phyloP scores from a whole-genome alignment of 2,113 vertebrate genomes.

The Rhinoderma darwinii region DNA sequence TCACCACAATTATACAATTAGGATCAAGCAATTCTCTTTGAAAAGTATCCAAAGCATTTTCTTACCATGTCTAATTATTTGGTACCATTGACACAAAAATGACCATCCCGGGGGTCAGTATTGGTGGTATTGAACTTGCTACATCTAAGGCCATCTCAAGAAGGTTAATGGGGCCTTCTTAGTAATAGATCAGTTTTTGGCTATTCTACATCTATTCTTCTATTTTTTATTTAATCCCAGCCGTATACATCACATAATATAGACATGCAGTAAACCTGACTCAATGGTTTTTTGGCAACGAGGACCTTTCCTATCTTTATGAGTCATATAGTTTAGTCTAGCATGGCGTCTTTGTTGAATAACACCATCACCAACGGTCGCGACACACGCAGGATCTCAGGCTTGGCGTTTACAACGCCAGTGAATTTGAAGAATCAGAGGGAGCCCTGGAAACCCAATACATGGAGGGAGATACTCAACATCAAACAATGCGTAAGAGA shows the following conservation, averaged over 20 bases:
- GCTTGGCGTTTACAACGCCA: slow-evolving; percentile 29
- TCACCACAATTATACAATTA: no score
- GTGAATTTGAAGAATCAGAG: slow-evolving; percentile 46
- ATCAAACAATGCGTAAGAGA: slow-evolving; percentile 29
- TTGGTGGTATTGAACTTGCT: not conserved
- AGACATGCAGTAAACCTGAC: slow-evolving; percentile 54
- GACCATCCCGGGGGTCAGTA: not conserved
- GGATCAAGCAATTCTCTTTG: no score
- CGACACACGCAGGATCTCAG: slow-evolving; percentile 59
- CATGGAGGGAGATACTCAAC: slow-evolving; percentile 21
- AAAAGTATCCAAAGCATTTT: no score
- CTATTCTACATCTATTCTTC: not conserved
- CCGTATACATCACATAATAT: slow-evolving; percentile 48
- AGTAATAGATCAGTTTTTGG: not conserved
- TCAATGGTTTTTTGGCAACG: slow-evolving; percentile 54
- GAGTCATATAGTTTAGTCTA: slow-evolving; percentile 63
- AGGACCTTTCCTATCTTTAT: slow-evolving; percentile 57
- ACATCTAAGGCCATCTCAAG: not conserved
- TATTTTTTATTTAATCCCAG: not conserved
- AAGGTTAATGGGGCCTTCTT: not conserved
- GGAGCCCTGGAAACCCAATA: slow-evolving; percentile 45
- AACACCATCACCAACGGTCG: slow-evolving; percentile 50
- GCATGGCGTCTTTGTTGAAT: slow-evolving; percentile 58
- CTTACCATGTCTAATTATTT: not conserved
- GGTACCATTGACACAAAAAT: not conserved